phyloP scores from a whole-genome alignment of 2,888 invertebrate genomes.

The Scaptomyza parva region DNA sequence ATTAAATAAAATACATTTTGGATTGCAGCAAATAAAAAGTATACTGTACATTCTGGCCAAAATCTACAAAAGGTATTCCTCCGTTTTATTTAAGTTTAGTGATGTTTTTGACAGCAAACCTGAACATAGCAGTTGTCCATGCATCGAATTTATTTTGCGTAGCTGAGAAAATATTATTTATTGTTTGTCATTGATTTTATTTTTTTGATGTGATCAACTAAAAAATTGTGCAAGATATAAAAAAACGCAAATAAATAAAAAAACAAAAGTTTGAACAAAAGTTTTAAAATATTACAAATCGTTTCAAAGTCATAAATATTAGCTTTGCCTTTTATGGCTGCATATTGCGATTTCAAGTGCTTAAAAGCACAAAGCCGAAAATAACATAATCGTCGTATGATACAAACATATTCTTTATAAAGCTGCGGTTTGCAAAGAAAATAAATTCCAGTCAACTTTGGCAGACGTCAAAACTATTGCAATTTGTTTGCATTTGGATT shows the following conservation, averaged over 20 bases:
- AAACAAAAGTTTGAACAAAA: no score
- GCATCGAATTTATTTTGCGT: slow-evolving; percentile 34
- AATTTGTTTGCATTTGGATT: slow-evolving; percentile 68
- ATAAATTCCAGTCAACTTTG: slow-evolving; percentile 72
- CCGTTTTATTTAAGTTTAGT: slow-evolving; percentile 50
- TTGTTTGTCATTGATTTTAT: slow-evolving; percentile 31
- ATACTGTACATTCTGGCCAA: slow-evolving; percentile 50
- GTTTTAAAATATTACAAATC: no score
- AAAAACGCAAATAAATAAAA: slow-evolving; percentile 17
- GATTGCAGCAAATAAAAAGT: slow-evolving; percentile 40
- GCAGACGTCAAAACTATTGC: slow-evolving; percentile 49
- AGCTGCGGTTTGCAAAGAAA: slow-evolving; percentile 49
- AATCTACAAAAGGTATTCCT: slow-evolving; percentile 21
- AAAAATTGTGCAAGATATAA: slow-evolving; percentile 31
- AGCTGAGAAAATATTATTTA: slow-evolving; percentile 48
- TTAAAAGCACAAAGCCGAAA: slow-evolving; percentile 30
- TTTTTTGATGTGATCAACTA: slow-evolving; percentile 9
- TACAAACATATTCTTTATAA: slow-evolving; percentile 68
- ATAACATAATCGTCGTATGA: slow-evolving; percentile 22
- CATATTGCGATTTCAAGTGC: slow-evolving; percentile 46
- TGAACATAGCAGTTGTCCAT: slow-evolving; percentile 34
- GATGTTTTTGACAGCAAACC: slow-evolving; percentile 68
- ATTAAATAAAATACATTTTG: not conserved
- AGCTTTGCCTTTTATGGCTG: slow-evolving; percentile 66
- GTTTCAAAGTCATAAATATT: slow-evolving; percentile 68